phyloP scores from a whole-genome alignment of 1,140 invertebrate genomes.

The Drosophila prosaltans region DNA sequence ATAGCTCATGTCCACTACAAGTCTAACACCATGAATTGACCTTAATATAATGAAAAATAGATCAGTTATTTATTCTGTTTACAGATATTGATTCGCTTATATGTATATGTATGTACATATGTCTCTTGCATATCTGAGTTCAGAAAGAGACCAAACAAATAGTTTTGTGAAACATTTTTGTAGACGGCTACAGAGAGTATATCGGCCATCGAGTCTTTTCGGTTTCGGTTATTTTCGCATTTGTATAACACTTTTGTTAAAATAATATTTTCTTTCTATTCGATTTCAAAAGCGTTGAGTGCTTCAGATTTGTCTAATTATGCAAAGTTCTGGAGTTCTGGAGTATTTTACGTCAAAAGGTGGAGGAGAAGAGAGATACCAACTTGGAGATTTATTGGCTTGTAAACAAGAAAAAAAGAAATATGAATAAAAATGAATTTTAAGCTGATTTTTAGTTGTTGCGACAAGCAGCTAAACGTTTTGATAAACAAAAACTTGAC shows the following conservation, averaged over 20 bases:
- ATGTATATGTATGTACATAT: no score
- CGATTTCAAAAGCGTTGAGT: conserved; percentile 25
- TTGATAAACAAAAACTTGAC: conserved; percentile 46
- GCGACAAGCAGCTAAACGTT: conserved; percentile 34
- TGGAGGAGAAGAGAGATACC: background rate
- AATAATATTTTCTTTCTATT: conserved; percentile 56
- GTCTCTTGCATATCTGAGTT: no score
- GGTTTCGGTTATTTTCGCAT: conserved; percentile 24
- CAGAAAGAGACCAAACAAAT: no score
- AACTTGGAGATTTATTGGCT: conserved; percentile 13
- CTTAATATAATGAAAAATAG: no score
- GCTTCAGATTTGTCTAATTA: conserved; percentile 40
- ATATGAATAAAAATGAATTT: conserved; percentile 25
- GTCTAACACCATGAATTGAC: no score
- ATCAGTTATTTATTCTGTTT: no score
- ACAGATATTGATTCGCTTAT: no score
- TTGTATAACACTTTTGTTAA: conserved; percentile 57
- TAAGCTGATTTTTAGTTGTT: conserved; percentile 22
- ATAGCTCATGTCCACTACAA: no score
- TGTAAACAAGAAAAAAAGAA: conserved; percentile 10
- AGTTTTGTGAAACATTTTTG: no score
- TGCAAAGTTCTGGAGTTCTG: conserved; percentile 19
- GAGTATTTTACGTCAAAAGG: background rate
- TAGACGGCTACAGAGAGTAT: background rate
- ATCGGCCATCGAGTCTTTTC: background rate